A percentile compares a stretch with the other conserved stretches of the same genome.
Evolutionary conservation across 2,113 vertebrate species (phyloP).

Genomic region (Pomatostomus ruficeps): DNA sequence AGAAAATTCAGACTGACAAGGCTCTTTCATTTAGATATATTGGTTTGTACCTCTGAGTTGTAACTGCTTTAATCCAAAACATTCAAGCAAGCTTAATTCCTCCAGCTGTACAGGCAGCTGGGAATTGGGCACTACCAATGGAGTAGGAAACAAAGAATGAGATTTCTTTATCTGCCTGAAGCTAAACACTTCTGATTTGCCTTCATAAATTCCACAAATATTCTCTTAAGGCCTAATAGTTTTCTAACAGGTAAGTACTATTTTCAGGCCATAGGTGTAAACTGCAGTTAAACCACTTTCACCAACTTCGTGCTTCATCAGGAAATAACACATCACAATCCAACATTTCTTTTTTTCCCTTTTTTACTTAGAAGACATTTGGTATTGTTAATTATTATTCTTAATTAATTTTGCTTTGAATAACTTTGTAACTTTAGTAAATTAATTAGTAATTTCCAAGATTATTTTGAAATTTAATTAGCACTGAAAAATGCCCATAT

Average conservation of each 20-base stretch:
- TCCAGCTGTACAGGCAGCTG: background rate
- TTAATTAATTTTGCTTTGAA: background rate
- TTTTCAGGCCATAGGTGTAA: background rate
- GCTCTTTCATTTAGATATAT: constrained; percentile 45
- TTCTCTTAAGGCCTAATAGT: background rate
- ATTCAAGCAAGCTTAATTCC: constrained; percentile 25
- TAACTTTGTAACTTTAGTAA: background rate
- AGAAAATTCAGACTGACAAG: background rate
- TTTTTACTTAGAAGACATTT: background rate
- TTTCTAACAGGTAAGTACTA: background rate
- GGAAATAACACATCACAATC: background rate
- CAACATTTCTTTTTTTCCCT: background rate
- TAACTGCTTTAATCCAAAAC: constrained; percentile 52
- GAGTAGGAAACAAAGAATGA: background rate
- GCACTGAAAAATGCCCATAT: background rate
- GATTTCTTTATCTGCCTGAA: background rate
- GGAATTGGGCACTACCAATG: background rate
- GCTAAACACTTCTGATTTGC: background rate
- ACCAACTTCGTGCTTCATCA: background rate
- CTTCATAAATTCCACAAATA: background rate
- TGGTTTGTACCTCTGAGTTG: constrained; percentile 40
- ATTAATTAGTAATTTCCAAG: background rate
- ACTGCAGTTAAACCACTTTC: background rate
- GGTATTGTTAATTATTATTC: background rate
- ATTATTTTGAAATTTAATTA: constrained; percentile 10